Conservation (phyloP, 92 coral and sea anemone species). For the Phenganax subtilis region DNA sequence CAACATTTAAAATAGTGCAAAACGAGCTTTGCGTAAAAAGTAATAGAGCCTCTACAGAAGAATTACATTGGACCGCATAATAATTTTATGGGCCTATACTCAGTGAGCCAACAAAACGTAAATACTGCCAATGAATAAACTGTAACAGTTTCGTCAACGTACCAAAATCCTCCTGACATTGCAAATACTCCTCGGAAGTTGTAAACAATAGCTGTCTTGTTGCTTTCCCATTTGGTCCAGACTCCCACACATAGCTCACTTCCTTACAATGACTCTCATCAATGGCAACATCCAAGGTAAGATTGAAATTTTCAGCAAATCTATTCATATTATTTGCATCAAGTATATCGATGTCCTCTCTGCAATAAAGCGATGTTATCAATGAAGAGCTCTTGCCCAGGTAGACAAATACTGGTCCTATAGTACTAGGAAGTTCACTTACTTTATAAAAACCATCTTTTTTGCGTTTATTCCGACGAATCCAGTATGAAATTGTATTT, state of each 20-base stretch:
- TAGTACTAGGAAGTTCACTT: constrained; percentile 5
- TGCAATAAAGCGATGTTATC: constrained; percentile 6
- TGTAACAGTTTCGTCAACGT: not conserved
- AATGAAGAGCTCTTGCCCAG: too few relatives aligned
- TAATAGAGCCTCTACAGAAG: too few relatives aligned
- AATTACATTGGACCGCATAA: too few relatives aligned
- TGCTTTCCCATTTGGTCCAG: constrained; percentile 69
- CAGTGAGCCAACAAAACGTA: not conserved
- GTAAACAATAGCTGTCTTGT: constrained; percentile 79
- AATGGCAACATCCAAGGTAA: constrained; percentile 68
- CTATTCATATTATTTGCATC: constrained; percentile 68
- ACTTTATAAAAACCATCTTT: constrained; percentile 90
- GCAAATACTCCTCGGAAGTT: constrained; percentile 82
- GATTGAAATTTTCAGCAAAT: constrained; percentile 67
- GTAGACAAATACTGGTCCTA: too few relatives aligned
- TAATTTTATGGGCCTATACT: not conserved
- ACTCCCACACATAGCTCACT: constrained; percentile 81
- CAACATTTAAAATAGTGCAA: too few relatives aligned
- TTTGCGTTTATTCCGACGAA: constrained; percentile 81
- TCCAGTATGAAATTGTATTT: constrained; percentile 93
- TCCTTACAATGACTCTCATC: constrained; percentile 67
- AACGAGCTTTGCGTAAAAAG: too few relatives aligned
- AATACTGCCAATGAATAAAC: not conserved
- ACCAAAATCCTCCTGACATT: constrained; percentile 99
- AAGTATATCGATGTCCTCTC: constrained; percentile 80